phyloP scores from a whole-genome alignment of 2,797 vertebrate species.

The Novumbra hubbsi region DNA sequence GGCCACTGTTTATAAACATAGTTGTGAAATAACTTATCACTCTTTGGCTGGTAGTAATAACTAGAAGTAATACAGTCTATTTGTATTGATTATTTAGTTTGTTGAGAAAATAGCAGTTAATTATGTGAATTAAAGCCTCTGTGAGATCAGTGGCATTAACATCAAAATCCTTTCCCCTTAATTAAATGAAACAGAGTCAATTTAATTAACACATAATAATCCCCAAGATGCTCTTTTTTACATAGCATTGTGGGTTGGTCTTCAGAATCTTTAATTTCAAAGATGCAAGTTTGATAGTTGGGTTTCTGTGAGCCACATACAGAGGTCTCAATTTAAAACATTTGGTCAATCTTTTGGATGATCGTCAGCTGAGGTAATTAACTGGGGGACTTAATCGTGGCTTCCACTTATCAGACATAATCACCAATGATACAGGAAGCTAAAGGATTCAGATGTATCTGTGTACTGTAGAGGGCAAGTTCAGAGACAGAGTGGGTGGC shows the following conservation, averaged over 20 bases:
- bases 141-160: conserved; percentile 91
- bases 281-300: conserved; percentile 53
- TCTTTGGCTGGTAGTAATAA: conserved; percentile 61
- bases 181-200: conserved; percentile 95
- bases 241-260: conserved; percentile 59
- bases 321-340: conserved; percentile 33
- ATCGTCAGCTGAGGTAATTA: conserved; percentile 48
- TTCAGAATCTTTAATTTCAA: conserved; percentile 60
- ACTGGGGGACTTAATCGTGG: conserved; percentile 39
- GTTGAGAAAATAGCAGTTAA: conserved; percentile 87
- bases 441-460: conserved; percentile 11
- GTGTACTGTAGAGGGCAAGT: background rate
- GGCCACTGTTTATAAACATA: conserved; percentile 30
- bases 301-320: conserved; percentile 37
- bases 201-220: conserved; percentile 99
- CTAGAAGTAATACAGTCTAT: conserved; percentile 73
- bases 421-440: conserved; percentile 17
- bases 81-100: conserved; percentile 85
- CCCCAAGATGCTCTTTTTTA: conserved; percentile 86
- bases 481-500: background rate
- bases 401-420: conserved; percentile 30
- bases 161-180: conserved; percentile 91
- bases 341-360: conserved; percentile 37
- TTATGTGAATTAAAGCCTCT: conserved; percentile 86
- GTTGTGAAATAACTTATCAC: conserved; percentile 65